These are phyloP conservation scores for Sebastes cheni DNA, from an alignment of 2,797 vertebrate species.

Conservation along the genomic window DNA sequence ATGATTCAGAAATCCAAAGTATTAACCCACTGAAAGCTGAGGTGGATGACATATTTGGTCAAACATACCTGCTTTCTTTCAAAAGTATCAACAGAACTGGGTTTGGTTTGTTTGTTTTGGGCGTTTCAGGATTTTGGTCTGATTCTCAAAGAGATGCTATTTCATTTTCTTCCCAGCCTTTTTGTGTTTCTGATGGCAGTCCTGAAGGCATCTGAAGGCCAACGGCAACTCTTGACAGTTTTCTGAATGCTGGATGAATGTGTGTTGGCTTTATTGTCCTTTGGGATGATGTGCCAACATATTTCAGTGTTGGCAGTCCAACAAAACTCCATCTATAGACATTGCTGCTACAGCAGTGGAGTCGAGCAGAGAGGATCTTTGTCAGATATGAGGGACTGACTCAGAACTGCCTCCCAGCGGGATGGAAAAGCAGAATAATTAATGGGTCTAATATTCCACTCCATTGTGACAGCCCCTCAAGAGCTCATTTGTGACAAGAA, in stretches of 20 bases:
- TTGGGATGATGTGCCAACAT: constrained; percentile 31
- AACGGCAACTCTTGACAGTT: neutral
- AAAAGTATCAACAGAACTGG: neutral
- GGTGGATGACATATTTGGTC: neutral
- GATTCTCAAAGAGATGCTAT: neutral
- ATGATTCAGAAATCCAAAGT: neutral
- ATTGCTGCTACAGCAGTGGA: constrained; percentile 3
- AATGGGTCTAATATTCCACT: constrained; percentile 59
- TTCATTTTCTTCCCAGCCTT: neutral
- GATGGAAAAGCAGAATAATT: constrained; percentile 52
- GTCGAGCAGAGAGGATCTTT: constrained; percentile 32
- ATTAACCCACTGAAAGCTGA: neutral
- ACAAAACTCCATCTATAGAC: constrained; percentile 27
- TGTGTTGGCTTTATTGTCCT: constrained; percentile 8
- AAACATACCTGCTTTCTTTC: neutral
- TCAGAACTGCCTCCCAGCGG: constrained; percentile 39
- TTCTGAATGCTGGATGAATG: neutral
- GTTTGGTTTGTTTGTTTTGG: neutral
- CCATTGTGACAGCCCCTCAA: constrained; percentile 43
- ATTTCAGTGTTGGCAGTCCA: constrained; percentile 38
- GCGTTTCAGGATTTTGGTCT: neutral
- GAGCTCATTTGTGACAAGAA: constrained; percentile 56
- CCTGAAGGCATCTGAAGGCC: constrained; percentile 20
- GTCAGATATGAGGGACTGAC: constrained; percentile 50
- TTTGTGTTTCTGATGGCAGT: neutral